These are phyloP conservation scores for Acleris holmiana DNA, from an alignment of 2,888 invertebrate species.

Conservation along the genomic window DNA sequence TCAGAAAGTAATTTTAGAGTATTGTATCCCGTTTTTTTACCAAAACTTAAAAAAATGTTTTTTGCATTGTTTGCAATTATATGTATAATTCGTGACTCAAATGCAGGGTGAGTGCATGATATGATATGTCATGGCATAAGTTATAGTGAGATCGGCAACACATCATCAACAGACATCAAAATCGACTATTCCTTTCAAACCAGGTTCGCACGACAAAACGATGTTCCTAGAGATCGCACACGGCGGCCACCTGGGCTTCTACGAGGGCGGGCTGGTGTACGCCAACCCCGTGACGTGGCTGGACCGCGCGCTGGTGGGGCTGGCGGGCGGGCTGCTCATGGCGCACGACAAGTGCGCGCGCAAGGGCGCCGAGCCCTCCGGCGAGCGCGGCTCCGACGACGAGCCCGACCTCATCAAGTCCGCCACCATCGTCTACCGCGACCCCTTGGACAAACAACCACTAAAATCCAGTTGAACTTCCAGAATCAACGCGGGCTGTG, in stretches of 20 bases:
- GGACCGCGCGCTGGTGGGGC: conserved; percentile 93
- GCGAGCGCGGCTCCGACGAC: conserved; percentile 50
- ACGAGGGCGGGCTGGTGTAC: conserved; percentile 94
- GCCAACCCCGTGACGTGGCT: conserved; percentile 97
- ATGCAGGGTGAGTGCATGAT: no score
- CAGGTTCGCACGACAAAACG: conserved; percentile 87
- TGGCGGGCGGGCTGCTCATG: conserved; percentile 90
- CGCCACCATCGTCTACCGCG: conserved; percentile 71
- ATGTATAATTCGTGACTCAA: no score
- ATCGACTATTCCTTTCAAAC: neutral
- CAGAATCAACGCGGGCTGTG: neutral
- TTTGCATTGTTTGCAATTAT: no score
- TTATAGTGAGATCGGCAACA: no score
- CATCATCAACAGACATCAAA: no score
- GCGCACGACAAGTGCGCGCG: conserved; percentile 77
- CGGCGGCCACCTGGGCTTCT: conserved; percentile 97
- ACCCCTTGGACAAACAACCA: conserved; percentile 65
- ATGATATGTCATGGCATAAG: no score
- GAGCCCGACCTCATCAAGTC: conserved; percentile 76
- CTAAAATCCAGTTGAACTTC: conserved; percentile 20
- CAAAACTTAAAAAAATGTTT: no score
- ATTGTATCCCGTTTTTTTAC: no score
- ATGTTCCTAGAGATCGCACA: conserved; percentile 93
- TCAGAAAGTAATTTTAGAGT: no score
- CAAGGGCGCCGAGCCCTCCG: conserved; percentile 46